Evolutionary conservation across 37 sponge, comb jelly and placozoan genomes (phyloP).

Genomic region (Spongilla lacustris): DNA sequence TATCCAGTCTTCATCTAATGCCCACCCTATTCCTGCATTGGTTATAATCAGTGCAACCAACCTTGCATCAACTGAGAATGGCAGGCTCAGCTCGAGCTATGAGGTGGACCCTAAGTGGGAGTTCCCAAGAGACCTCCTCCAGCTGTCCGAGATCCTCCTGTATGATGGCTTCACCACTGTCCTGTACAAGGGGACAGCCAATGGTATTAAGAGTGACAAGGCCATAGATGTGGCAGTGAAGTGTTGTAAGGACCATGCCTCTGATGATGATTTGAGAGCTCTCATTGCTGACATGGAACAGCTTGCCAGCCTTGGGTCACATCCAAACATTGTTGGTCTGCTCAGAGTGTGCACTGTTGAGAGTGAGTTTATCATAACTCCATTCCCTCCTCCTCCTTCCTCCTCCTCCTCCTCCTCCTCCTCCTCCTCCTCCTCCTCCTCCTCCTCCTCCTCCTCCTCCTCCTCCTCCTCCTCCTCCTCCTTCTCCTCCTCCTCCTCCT

Average conservation of each 20-base stretch:
- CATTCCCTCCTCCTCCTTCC: neutral
- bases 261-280: constrained; percentile 53
- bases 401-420: neutral
- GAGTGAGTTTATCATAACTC: constrained; percentile 11
- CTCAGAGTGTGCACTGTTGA: constrained; percentile 58
- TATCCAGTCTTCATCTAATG: neutral
- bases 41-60: neutral
- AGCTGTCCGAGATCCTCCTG: constrained; percentile 40
- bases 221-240: constrained; percentile 58
- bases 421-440: neutral
- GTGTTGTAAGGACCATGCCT: constrained; percentile 24
- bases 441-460: too few relatives aligned
- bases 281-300: constrained; percentile 60
- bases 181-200: constrained; percentile 52
- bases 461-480: too few relatives aligned
- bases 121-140: constrained; percentile 35
- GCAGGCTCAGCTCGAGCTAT: neutral
- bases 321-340: constrained; percentile 60
- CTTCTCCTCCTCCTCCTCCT: too few relatives aligned
- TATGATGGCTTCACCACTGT: constrained; percentile 46
- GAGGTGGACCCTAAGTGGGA: constrained; percentile 63
- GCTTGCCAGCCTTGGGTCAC: constrained; percentile 52
- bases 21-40: neutral
- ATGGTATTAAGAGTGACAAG: constrained; percentile 34
- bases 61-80: neutral